phyloP scores from a whole-genome alignment of 2,797 vertebrate species.

The Botia almorhae region DNA sequence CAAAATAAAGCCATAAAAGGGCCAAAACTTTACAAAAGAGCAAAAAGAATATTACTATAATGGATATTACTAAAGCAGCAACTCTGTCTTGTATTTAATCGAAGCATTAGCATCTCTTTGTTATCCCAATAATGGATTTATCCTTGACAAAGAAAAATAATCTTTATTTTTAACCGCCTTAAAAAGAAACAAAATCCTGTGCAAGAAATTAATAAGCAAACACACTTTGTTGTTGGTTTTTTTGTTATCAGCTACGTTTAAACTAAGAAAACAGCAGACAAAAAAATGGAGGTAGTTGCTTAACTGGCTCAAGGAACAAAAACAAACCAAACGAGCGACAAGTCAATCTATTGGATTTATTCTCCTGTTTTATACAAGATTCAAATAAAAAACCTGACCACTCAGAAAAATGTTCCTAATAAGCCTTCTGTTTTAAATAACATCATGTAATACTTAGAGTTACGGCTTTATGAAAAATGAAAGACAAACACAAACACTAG shows the following conservation, averaged over 20 bases:
- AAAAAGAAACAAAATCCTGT: neutral
- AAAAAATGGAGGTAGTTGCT: neutral
- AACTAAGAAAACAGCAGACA: neutral
- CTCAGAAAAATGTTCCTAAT: too few species aligned
- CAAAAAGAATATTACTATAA: constrained; percentile 4
- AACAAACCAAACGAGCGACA: too few species aligned
- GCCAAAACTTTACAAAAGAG: neutral
- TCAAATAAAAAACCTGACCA: too few species aligned
- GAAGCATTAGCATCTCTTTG: constrained; percentile 11
- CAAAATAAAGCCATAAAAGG: constrained; percentile 21
- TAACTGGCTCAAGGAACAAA: neutral
- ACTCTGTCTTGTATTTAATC: neutral
- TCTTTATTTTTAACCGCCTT: neutral
- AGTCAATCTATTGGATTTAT: too few species aligned
- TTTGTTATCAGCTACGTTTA: too few species aligned
- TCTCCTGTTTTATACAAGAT: too few species aligned
- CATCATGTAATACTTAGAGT: neutral
- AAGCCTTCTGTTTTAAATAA: too few species aligned
- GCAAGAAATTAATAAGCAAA: neutral
- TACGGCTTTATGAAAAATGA: neutral
- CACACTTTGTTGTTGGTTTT: constrained; percentile 19
- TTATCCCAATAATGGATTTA: constrained; percentile 1
- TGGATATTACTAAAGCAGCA: neutral
- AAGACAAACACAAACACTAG: neutral
- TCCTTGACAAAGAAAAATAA: constrained; percentile 10